These are phyloP conservation scores for Tympanuchus pallidicinctus DNA, from an alignment of 2,113 vertebrate genomes.

Conservation along the genomic window DNA sequence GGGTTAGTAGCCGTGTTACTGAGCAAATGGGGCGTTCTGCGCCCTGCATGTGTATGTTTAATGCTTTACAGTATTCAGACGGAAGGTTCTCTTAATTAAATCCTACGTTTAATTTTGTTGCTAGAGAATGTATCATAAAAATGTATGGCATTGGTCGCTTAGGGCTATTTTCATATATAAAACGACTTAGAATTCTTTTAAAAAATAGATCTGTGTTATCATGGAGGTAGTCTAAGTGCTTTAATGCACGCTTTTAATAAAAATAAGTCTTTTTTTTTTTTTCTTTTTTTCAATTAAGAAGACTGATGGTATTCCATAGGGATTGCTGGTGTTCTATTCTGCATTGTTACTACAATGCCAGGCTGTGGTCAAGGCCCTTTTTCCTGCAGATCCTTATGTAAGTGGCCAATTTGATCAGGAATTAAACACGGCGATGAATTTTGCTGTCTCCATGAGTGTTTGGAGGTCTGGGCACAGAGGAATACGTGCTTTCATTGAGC, in stretches of 20 bases:
- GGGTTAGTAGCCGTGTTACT: conserved; percentile 1
- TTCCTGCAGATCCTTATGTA: background rate
- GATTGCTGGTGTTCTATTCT: background rate
- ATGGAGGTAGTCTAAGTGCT: background rate
- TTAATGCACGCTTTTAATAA: background rate
- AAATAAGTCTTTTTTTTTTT: background rate
- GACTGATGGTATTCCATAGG: background rate
- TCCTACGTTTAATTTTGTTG: background rate
- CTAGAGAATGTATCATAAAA: background rate
- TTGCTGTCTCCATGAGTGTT: background rate
- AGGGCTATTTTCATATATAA: accelerated
- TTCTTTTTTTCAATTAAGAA: background rate
- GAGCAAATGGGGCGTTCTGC: background rate
- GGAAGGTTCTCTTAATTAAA: background rate
- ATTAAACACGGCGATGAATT: background rate
- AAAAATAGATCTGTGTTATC: background rate
- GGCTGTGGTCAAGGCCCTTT: background rate
- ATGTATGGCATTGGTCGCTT: background rate
- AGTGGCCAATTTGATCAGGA: background rate
- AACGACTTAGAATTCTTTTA: background rate
- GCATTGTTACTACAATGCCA: conserved; percentile 17
- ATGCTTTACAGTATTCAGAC: background rate
- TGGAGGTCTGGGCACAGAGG: background rate
- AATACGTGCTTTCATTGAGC: background rate
- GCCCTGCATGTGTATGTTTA: background rate